Base-by-base conservation (phyloP, 2,113 vertebrate species). In the Sigmodon hispidus region DNA sequence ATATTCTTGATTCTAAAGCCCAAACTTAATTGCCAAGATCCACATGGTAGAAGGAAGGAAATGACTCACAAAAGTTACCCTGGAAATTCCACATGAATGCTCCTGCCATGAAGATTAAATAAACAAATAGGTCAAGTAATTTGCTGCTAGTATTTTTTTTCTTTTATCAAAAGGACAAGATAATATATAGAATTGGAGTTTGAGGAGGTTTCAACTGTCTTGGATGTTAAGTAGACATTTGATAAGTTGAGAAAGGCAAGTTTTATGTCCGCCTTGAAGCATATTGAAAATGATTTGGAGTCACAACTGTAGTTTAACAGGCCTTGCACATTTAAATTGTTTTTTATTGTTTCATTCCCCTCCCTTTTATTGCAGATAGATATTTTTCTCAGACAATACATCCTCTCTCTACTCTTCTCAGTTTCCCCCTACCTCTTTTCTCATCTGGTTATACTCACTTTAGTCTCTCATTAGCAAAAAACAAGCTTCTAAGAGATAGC, bases 331-430 rank as follows among this genome's bases (percentile, higher is more conserved):
- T 65, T 76, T 86, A 81, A 77, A 84, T 65, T 16, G 45, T 13
- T 89, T 96, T 96, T 24, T 76, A 76, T 65, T 81, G n/a, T 65
- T 70, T 31, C 48, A 50, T 95, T 87, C 36, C 7, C 15, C 10
- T 45, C 57, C 19, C 3, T 61, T 40, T 61, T 40, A 57, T 59
- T 81, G 52, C 40, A 59, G 40, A 81, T 81, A 57, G 52, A 81
- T 26, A 59, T 3, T 81, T 81, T 40, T 80, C 36, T 26, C 11
- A 81, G 26, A 59, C 16, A 40, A 59, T 40, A 24, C 22, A 26
- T 6, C 17, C 36, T 81, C 36, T 22, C 52, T 81, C 79, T 24
- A 52, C 3, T 55, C 52, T 12, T 81, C 52, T 36, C 10, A 59
- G 52, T 57, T 15, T 26, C 26, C 22, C 2, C 24, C 79, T 0